Evolutionary conservation across 2,797 vertebrate species (phyloP).

Genomic region (Hydrophis major): DNA sequence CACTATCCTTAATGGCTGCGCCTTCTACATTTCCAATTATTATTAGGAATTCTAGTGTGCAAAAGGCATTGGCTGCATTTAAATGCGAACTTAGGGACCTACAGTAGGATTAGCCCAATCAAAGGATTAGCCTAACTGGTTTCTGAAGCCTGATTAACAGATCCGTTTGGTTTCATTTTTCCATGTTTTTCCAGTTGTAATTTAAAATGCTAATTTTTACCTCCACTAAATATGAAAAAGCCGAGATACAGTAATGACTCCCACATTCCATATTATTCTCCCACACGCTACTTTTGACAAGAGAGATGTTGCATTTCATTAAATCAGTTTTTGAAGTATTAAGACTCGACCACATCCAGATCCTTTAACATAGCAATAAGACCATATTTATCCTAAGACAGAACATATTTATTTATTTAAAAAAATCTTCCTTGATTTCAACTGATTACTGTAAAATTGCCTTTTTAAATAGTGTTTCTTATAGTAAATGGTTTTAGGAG

Average conservation of each 20-base stretch:
- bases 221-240: background rate
- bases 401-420: background rate
- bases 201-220: background rate
- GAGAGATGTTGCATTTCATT: background rate
- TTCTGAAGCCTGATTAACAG: background rate
- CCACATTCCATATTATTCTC: background rate
- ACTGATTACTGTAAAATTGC: background rate
- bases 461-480: background rate
- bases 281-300: background rate
- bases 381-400: background rate
- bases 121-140: background rate
- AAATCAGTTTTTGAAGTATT: background rate
- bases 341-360: background rate
- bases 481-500: background rate
- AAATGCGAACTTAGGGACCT: conserved; percentile 57
- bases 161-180: background rate
- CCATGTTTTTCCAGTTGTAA: background rate
- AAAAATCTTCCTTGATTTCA: background rate
- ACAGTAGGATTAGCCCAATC: conserved; percentile 40
- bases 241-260: background rate
- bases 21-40: conserved; percentile 73
- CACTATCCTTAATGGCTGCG: conserved; percentile 71
- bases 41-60: conserved; percentile 70
- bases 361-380: background rate
- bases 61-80: conserved; percentile 63